Evolutionary conservation across 2,888 invertebrate species (phyloP), one percentile per base, ranked within the genome.

Genomic region (Odontothrips loti): DNA sequence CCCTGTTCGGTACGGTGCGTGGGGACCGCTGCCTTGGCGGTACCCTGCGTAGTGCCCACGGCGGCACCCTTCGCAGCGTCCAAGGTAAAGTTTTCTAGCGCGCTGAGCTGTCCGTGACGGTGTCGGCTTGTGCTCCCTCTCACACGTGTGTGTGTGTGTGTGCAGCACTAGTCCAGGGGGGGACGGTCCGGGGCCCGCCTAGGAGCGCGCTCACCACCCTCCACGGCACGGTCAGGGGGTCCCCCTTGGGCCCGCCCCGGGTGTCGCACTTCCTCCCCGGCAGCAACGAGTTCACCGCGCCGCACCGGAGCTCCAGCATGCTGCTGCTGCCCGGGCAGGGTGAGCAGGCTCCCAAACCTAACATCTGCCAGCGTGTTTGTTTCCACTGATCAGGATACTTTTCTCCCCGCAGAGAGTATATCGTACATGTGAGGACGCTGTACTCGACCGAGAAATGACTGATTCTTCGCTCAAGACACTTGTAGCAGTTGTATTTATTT

Each of bases 281-380:
- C 27, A 83, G 82, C 15, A 84, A 84, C 81, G 84, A 84, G 81
- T 84, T 84, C 58, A 82, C 82, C 43, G 82, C 83, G 20, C 82
- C 83, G 10, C 68, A 75, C 68, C 23, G 68, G 27, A 75, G 68
- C 12, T 75, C 68, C 23, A 75, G 68, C 27, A 75, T 75, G 68
- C 68, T 75, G 27, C 27, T 75, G 8, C 68, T 75, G 68, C 68
- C 68, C 10, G 68, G 68, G 0, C 68, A 75, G 27, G 68, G 68
- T 75, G n/a, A n/a, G 68, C 20, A 12, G 17, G 68, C 68, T 11
- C 6, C 23, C 23, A 23, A 3, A n/a, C 11, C 20, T 2, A 51
- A 20, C 51, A 12, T 3, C 51, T 12, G 51, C 1, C 51, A 3
- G 15, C 3, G 9, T 10, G 51, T 51, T 51, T n/a, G n/a, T n/a